Conservation (phyloP, 2,888 invertebrate species). For the Nephrocerus scutellatus region DNA sequence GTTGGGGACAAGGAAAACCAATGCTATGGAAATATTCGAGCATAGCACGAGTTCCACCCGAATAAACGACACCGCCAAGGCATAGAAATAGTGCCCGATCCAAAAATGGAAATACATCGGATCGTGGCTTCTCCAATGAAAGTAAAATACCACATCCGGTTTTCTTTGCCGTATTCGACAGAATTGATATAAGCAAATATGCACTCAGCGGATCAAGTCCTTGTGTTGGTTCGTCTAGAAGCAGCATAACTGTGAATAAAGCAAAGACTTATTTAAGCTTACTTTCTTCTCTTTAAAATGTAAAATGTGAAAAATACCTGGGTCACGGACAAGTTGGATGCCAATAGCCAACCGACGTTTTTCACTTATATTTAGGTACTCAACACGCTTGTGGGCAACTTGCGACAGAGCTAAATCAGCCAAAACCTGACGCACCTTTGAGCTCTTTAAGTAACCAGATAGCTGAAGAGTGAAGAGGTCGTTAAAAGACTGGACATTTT, state of each 20-base stretch:
- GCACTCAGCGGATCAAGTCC: conserved; percentile 92
- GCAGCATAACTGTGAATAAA: conserved; percentile 68
- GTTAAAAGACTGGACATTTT: background rate
- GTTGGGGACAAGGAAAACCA: conserved; percentile 92
- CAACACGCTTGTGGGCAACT: conserved; percentile 76
- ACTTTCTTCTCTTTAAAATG: background rate
- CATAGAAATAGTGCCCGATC: conserved; percentile 86
- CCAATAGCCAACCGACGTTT: conserved; percentile 85
- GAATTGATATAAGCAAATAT: conserved; percentile 87
- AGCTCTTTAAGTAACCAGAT: conserved; percentile 68
- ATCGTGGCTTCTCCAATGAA: conserved; percentile 87
- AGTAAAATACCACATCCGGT: conserved; percentile 84
- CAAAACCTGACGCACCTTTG: conserved; percentile 84
- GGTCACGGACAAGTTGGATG: conserved; percentile 87
- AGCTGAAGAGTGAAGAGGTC: conserved; percentile 49
- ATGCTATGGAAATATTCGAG: conserved; percentile 91
- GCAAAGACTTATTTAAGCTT: too few relatives aligned
- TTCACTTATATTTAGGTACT: conserved; percentile 81
- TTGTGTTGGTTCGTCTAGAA: conserved; percentile 91
- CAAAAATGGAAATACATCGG: conserved; percentile 92
- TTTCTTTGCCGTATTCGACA: conserved; percentile 83
- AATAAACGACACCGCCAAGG: conserved; percentile 84
- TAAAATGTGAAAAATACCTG: conserved; percentile 53
- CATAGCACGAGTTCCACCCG: conserved; percentile 86
- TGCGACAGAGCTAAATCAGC: conserved; percentile 90